Base-by-base conservation (phyloP, 2,113 vertebrate genomes). In the Thalassarche chlororhynchos region DNA sequence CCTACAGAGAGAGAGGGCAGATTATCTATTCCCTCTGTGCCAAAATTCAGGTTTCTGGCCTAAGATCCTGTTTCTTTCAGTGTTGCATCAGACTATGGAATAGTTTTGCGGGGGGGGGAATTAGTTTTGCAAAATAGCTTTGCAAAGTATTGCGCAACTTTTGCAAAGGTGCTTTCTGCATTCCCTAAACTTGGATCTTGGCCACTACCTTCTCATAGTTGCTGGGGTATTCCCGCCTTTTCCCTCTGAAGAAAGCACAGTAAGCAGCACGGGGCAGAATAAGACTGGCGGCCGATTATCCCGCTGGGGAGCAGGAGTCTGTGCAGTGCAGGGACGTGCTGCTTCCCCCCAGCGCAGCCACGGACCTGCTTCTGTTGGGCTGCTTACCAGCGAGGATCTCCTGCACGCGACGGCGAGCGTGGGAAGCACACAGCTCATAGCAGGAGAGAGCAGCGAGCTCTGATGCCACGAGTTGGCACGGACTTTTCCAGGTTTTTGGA, bases 331-430 rank as follows among this genome's bases (percentile, higher is more conserved):
- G 21, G 34, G 55, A 15, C 0, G 8, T 29, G 62, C 58, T 38
- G 40, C 24, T 38, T 57, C 55, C 25, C 44, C 44, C 44, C 34
- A 6, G 38, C 1, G 16, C 38, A 20, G 54, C n/a, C 52, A 2
- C 1, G 2, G 54, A 17, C 24, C 65, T 20, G 46, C 34, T 61
- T 10, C 76, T 54, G 29, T 28, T 20, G 49, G 17, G 28, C 87
- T 38, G 54, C n/a, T 81, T 6, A 18, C 17, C 21, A 3, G 19
- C 7, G 3, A 11, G 55, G 4, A 4, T 15, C 58, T 46, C n/a
- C 29, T 13, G 36, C 20, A 0, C 2, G 8, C 1, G 4, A 6
- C 0, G 1, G 54, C 4, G 4, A 21, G 61, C 12, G 0, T 2
- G 51, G 55, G 78, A 17, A 49, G 55, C 36, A 2, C 9, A 1